A percentile compares a stretch with the other conserved stretches of the same genome.
phyloP scores from a whole-genome alignment of 1,140 invertebrate genomes.

The Aphis gossypii region DNA sequence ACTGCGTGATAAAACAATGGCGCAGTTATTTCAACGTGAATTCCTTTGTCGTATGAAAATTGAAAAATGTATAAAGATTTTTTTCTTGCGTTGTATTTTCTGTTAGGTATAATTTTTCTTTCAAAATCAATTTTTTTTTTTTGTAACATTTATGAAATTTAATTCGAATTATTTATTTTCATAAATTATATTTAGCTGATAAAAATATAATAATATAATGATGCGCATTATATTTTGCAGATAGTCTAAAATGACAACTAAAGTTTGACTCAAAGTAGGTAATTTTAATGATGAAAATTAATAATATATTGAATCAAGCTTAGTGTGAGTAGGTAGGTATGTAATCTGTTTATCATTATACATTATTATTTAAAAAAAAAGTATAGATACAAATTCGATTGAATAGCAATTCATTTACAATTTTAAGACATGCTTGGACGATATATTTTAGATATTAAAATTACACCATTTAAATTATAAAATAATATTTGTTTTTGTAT shows the following conservation, averaged over 20 bases:
- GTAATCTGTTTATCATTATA: not conserved
- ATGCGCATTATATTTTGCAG: not conserved
- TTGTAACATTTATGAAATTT: not conserved
- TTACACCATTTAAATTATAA: not conserved
- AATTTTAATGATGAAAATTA: not conserved
- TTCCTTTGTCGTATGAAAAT: not conserved
- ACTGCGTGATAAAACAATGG: not conserved
- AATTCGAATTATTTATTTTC: not conserved
- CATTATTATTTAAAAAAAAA: not conserved
- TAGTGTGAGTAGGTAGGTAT: not conserved
- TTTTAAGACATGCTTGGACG: not conserved
- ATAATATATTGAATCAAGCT: not conserved
- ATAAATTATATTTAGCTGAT: not conserved
- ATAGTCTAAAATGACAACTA: not conserved
- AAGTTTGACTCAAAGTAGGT: not conserved
- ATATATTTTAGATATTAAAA: not conserved
- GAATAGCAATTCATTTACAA: not conserved
- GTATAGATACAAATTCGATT: not conserved
- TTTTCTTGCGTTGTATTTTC: not conserved
- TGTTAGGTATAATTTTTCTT: not conserved
- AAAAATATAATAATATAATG: not conserved
- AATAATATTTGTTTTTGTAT: not conserved
- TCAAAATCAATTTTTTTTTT: not conserved
- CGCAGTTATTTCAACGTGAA: not conserved
- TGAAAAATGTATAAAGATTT: not conserved